Base-by-base conservation (phyloP, 2,888 invertebrate genomes). In the Callinectes sapidus region DNA sequence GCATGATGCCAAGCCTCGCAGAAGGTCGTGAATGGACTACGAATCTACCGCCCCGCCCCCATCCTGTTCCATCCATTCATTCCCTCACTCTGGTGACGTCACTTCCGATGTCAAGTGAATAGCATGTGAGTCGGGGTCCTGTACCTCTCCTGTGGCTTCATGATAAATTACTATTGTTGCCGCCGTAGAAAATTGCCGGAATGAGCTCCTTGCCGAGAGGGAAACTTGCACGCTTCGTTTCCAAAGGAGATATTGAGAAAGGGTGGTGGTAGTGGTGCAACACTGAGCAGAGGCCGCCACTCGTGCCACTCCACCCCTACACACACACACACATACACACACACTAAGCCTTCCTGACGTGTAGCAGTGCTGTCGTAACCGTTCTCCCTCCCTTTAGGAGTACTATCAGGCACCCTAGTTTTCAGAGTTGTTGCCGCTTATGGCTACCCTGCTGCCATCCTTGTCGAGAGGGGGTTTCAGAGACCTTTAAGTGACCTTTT, bases 1-100 rank as follows among this genome's bases (percentile, higher is more conserved):
- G 71, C 87, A 66, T 91, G 87, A 91, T 91, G 87, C 66, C 87
- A 61, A 91, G 66, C 28, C 91, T 90, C 90, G 48, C 87, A 71
- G 90, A 87, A 87, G 87, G 87, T 71, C 91, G 71, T 92, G 91
- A 92, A 92, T 92, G 91, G 89, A 89, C 85, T 35, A 89, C 89
- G 89, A 81, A 87, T 92, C 54, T 88, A 81, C n/a, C 35, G 89
- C 89, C 91, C 81, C 91, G 88, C 91, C 91, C 91, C 89, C 91
- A 81, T 89, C 91, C 91, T 92, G 89, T 89, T 89, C 91, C 89
- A 89, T 54, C 91, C 91, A 88, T 89, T 92, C 91, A 88, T 89
- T 89, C 91, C 88, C 89, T 81, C 89, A 81, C 88, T 39, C 87
- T 18, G 61, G 39, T 92, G 91, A 92, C 89, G 91, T 92, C 91